phyloP scores from a whole-genome alignment of 2,888 invertebrate genomes.

The Tetheella fluctuosa region DNA sequence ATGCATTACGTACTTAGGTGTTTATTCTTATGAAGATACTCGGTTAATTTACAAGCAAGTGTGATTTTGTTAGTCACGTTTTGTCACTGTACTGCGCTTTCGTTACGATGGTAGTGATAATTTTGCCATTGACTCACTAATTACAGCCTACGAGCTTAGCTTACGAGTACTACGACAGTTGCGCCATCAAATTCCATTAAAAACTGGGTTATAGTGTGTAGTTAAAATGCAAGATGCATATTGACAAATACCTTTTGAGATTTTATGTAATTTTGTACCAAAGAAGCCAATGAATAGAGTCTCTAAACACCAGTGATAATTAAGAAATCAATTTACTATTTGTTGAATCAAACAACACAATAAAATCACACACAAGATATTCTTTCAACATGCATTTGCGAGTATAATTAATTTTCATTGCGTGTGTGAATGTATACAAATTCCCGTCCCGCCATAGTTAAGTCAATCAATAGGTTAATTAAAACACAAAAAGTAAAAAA shows the following conservation, averaged over 20 bases:
- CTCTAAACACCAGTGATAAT: background rate
- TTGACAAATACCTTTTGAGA: background rate
- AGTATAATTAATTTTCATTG: background rate
- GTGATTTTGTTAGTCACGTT: constrained; percentile 15
- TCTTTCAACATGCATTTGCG: background rate
- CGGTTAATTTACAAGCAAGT: background rate
- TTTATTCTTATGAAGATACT: constrained; percentile 7
- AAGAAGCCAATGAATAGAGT: background rate
- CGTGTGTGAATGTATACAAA: background rate
- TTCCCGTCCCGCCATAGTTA: background rate
- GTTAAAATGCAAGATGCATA: background rate
- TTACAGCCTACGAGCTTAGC: constrained; percentile 20
- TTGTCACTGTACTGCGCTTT: constrained; percentile 18
- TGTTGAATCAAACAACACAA: background rate
- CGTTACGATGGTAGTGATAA: constrained; percentile 29
- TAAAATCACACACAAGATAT: background rate
- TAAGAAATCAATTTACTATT: background rate
- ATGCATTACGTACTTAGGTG: background rate
- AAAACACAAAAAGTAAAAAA: background rate
- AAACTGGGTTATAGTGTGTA: background rate
- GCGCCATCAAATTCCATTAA: background rate
- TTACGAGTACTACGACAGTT: too few relatives aligned
- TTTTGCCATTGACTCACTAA: constrained; percentile 29
- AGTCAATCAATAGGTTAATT: background rate
- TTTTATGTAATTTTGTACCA: background rate